These are phyloP conservation scores for Holothuria leucospilota DNA, from an alignment of 53 echinoderm and acorn worm species.

Conservation along the genomic window DNA sequence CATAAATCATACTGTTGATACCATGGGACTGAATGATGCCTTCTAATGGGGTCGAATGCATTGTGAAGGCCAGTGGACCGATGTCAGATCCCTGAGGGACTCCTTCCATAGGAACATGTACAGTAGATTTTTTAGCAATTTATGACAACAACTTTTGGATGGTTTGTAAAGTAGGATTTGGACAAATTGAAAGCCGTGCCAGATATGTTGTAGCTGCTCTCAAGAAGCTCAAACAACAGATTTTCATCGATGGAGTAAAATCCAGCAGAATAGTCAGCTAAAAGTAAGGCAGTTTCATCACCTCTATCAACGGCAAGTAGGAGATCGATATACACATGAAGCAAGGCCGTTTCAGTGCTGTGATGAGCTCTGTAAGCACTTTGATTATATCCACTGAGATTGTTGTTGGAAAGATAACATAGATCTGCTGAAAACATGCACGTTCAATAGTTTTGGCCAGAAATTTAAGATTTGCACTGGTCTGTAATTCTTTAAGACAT, in stretches of 20 bases:
- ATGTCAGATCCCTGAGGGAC: constrained; percentile 6
- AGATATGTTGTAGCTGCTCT: neutral
- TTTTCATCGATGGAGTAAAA: constrained; percentile 5
- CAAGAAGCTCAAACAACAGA: neutral
- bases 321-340: constrained; percentile 18
- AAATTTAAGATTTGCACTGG: constrained; percentile 55
- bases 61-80: neutral
- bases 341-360: too few species aligned
- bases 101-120: neutral
- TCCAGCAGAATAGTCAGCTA: neutral
- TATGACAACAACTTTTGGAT: neutral
- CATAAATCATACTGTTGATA: neutral
- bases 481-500: constrained; percentile 39
- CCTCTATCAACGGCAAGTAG: constrained; percentile 8
- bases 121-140: neutral
- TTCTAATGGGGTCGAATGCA: neutral
- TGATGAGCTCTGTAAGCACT: too few species aligned
- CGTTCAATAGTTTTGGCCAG: constrained; percentile 53
- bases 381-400: neutral
- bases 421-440: neutral
- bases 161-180: neutral
- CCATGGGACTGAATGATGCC: too few species aligned
- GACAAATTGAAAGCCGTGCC: constrained; percentile 2
- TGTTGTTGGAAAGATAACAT: neutral
- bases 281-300: neutral